Base-by-base conservation (phyloP, 2,797 vertebrate genomes). In the Microctenopoma stevenorrisi region DNA sequence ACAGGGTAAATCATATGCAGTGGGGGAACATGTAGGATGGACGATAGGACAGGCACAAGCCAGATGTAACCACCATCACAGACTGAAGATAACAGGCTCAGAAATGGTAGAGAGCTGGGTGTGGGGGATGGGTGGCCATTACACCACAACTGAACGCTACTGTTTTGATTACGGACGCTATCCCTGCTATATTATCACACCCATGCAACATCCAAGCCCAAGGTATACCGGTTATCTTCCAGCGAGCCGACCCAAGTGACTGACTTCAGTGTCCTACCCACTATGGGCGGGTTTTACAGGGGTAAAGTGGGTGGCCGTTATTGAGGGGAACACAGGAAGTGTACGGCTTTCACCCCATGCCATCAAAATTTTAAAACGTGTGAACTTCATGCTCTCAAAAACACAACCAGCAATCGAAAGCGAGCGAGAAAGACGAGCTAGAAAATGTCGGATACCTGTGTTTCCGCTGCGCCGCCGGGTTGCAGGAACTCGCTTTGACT, bases 261-360 rank as follows among this genome's bases (percentile, higher is more conserved):
- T 95, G 94, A 94, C 94, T 96, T 92, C 96, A 97, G 96, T 93
- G 96, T 98, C 97, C 97, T 97, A 96, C 96, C 96, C 96, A 96
- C 96, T 95, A 95, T 95, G 96, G 96, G 96, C 95, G 96, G 96
- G 96, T 96, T 95, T 95, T 95, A 92, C 91, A 89, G 92, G 91
- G 92, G 91, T 92, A 94, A 95, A 96, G 96, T 95, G 96, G 96
- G 95, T 95, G 96, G 96, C 95, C 96, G 96, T 96, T 96, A 95
- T 95, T 94, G 95, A 95, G 94, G 95, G 94, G 94, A 94, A 95
- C 95, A 95, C 96, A 96, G 95, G 94, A 96, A 96, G 96, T 95
- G 90, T 94, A 92, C 93, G 94, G 91, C 92, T 89, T 93, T 92
- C 93, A 91, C 91, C 90, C 91, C 92, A 93, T 89, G 91, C 91